phyloP scores from a whole-genome alignment of 2,797 vertebrate genomes.

The Aulostomus chinensis region DNA sequence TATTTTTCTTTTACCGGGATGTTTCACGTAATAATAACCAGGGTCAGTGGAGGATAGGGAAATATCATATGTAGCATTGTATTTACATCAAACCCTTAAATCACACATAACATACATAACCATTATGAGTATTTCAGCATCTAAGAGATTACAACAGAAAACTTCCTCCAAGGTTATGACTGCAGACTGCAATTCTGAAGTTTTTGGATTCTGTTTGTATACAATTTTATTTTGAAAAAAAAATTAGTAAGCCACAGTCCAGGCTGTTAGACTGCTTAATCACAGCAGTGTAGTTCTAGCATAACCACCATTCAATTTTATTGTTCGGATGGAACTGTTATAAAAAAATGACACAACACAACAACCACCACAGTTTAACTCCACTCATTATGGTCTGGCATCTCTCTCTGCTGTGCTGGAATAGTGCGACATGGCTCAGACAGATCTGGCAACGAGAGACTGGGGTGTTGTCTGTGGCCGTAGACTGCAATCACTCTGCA shows the following conservation, averaged over 20 bases:
- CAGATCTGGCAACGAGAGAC: conserved; percentile 6
- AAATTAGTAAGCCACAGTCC: too few species aligned
- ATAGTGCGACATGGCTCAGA: conserved; percentile 15
- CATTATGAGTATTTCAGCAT: too few species aligned
- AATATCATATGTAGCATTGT: background rate
- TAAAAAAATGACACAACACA: conserved; percentile 49
- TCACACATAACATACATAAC: background rate
- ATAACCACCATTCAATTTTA: conserved; percentile 23
- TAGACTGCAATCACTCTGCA: background rate
- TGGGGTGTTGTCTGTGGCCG: conserved; percentile 1
- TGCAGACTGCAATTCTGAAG: background rate
- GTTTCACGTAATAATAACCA: background rate
- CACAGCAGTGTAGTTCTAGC: conserved; percentile 10
- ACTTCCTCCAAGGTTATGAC: background rate
- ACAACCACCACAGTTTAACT: conserved; percentile 34
- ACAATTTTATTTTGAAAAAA: too few species aligned
- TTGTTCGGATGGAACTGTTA: conserved; percentile 20
- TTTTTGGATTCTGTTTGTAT: conserved; percentile 10
- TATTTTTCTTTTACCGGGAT: background rate
- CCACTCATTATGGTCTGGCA: conserved; percentile 53
- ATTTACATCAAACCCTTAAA: background rate
- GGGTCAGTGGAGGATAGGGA: background rate
- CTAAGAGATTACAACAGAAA: too few species aligned
- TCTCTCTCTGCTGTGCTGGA: conserved; percentile 4
- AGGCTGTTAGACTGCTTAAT: conserved; percentile 13